phyloP scores from a whole-genome alignment of 2,797 vertebrate species.

The Tapera naevia region DNA sequence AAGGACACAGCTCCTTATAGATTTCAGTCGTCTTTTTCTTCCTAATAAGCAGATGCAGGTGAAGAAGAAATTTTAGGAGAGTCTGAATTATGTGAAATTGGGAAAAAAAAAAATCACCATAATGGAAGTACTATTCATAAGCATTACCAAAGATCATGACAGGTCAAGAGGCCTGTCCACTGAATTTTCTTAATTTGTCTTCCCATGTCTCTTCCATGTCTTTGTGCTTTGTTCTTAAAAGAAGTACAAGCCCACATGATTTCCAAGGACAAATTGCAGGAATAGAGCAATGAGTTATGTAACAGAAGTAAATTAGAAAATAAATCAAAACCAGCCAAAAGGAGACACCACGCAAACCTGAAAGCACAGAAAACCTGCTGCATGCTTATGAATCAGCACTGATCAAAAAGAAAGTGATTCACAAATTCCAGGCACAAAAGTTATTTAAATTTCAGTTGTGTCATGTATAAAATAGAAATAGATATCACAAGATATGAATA shows the following conservation, averaged over 20 bases:
- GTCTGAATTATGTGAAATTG: neutral
- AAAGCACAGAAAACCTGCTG: neutral
- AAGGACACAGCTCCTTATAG: neutral
- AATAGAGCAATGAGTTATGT: neutral
- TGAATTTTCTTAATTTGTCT: neutral
- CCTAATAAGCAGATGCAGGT: neutral
- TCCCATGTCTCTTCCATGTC: neutral
- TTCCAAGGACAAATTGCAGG: neutral
- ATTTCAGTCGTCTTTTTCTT: neutral
- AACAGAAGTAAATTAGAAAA: constrained; percentile 15
- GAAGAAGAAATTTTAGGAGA: neutral
- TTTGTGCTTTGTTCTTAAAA: neutral
- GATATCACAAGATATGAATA: neutral
- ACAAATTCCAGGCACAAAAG: constrained; percentile 4
- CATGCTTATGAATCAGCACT: neutral
- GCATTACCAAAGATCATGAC: neutral
- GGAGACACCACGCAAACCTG: neutral
- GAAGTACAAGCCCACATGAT: neutral
- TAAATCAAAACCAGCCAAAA: neutral
- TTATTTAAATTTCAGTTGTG: neutral
- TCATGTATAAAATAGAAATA: neutral
- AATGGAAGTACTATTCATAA: neutral
- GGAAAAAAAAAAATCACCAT: neutral
- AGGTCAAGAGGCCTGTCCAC: neutral
- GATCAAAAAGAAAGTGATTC: neutral